Evolutionary conservation across 1,140 invertebrate species (phyloP).

Genomic region (Planococcus citri): DNA sequence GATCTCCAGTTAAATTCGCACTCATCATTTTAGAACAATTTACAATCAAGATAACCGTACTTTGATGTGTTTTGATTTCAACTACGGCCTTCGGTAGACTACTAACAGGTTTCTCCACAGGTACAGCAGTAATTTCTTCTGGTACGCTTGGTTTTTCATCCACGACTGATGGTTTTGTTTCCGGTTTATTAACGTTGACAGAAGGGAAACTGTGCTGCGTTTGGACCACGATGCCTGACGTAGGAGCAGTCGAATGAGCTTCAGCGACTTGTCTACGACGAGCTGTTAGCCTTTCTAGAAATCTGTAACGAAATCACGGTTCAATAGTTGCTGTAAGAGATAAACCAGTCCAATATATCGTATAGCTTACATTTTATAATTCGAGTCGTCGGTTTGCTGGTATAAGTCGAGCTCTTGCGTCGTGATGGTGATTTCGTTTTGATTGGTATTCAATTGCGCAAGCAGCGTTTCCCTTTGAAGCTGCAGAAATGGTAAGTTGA

Average conservation of each 20-base stretch:
- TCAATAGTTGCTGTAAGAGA: background rate
- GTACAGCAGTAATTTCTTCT: slow-evolving; percentile 3
- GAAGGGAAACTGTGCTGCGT: slow-evolving; percentile 16
- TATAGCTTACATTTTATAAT: slow-evolving; percentile 59
- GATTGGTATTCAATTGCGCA: slow-evolving; percentile 77
- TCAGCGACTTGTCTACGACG: slow-evolving; percentile 57
- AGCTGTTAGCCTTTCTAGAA: slow-evolving; percentile 58
- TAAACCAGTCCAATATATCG: background rate
- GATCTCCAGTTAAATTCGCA: no score
- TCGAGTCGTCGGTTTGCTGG: slow-evolving; percentile 75
- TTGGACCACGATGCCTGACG: slow-evolving; percentile 21
- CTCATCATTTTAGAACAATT: background rate
- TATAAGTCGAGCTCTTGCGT: slow-evolving; percentile 71
- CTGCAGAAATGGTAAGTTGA: slow-evolving; percentile 89
- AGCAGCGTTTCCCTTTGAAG: slow-evolving; percentile 78
- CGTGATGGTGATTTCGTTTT: slow-evolving; percentile 65
- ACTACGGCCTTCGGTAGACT: no score
- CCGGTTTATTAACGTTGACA: background rate
- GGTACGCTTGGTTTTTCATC: slow-evolving; percentile 1
- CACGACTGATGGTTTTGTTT: background rate
- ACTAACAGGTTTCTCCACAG: slow-evolving; percentile 15
- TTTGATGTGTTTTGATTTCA: slow-evolving; percentile 12
- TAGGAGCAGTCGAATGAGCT: slow-evolving; percentile 28
- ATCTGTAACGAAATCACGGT: slow-evolving; percentile 34
- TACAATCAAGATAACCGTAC: background rate